Conservation (phyloP, 2,113 vertebrate genomes). For the Tragelaphus scriptus region DNA sequence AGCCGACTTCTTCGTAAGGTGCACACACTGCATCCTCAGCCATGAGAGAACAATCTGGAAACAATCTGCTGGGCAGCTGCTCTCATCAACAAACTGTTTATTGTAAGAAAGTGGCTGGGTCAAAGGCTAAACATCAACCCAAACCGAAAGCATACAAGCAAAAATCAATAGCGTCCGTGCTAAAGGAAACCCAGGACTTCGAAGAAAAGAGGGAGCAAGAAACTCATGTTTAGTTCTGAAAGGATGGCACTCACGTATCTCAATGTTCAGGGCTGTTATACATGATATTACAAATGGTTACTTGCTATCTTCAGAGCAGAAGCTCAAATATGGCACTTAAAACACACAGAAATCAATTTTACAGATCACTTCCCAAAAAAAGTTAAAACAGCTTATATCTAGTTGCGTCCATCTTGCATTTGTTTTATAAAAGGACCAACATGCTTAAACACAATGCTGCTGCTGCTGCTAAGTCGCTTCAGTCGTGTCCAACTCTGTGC, state of each 20-base stretch:
- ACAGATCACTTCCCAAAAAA: background rate
- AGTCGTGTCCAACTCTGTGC: too few species aligned
- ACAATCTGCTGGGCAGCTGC: conserved; percentile 85
- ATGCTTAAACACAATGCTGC: too few species aligned
- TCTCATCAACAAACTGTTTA: conserved; percentile 90
- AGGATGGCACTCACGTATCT: accelerated
- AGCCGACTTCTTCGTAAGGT: conserved; percentile 53
- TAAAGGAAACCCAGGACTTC: background rate
- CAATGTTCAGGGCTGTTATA: accelerated
- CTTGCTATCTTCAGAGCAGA: background rate
- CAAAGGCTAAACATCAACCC: conserved; percentile 83
- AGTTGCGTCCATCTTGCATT: background rate
- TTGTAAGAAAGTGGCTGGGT: conserved; percentile 86
- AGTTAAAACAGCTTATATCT: background rate
- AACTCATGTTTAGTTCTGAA: background rate
- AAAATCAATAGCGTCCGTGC: conserved; percentile 47
- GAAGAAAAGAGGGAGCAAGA: background rate
- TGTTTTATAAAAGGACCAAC: background rate
- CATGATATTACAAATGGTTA: background rate
- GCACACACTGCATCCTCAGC: conserved; percentile 34
- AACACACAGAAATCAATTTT: background rate
- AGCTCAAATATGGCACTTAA: background rate
- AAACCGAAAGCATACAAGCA: conserved; percentile 74
- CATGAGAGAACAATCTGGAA: conserved; percentile 84
- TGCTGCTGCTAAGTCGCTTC: too few species aligned